phyloP scores from a whole-genome alignment of 2,888 invertebrate species.

The Nyleta sp. region DNA sequence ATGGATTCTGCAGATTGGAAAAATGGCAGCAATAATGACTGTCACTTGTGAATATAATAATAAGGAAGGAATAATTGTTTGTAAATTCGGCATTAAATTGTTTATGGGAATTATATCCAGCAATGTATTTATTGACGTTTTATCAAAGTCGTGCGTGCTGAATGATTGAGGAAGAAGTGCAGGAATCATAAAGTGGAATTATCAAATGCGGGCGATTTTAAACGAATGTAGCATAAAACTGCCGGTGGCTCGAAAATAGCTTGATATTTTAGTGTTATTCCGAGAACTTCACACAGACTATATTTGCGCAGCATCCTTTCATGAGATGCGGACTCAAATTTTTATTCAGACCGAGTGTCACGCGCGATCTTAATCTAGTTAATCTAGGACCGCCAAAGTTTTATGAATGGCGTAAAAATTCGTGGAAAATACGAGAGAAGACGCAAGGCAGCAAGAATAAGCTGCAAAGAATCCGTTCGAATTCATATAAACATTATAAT shows the following conservation, averaged over 20 bases:
- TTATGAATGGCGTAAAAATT: constrained; percentile 56
- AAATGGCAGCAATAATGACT: not conserved
- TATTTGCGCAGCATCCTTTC: constrained; percentile 57
- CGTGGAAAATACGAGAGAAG: constrained; percentile 38
- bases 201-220: constrained; percentile 52
- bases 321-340: constrained; percentile 34
- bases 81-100: not conserved
- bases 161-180: constrained; percentile 40
- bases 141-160: constrained; percentile 41
- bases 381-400: constrained; percentile 56
- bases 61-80: constrained; percentile 4
- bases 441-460: constrained; percentile 49
- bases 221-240: constrained; percentile 46
- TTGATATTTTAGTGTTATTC: constrained; percentile 55
- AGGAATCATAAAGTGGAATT: constrained; percentile 45
- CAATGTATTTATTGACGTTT: constrained; percentile 23
- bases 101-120: constrained; percentile 1
- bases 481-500: constrained; percentile 60
- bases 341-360: constrained; percentile 59
- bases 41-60: not conserved
- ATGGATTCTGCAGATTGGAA: not conserved
- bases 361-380: constrained; percentile 61
- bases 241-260: constrained; percentile 46
- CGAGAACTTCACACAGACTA: constrained; percentile 34
- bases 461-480: constrained; percentile 46